Evolutionary conservation across 2,888 invertebrate species (phyloP), one percentile per base, ranked within the genome.

Genomic region (Rhodophaea formosa): DNA sequence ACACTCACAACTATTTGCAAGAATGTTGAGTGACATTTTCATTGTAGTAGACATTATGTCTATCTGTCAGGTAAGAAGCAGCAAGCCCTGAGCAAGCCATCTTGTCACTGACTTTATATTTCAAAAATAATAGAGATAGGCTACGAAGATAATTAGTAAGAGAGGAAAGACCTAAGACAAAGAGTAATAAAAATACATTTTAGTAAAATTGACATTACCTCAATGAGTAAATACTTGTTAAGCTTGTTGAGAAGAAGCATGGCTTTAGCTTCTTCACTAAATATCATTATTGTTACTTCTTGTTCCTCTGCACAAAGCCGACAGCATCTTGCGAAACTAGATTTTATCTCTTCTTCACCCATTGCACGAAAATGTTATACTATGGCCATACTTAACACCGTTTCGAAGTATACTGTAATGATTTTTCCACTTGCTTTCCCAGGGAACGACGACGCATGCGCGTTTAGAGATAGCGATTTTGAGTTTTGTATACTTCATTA

Each of bases 221-320:
- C 92, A 72, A 95, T 92, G 71, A 93, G 92, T 67, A 95, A 88
- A 88, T 95, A 95, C 86, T 93, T 93, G 74, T 92, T 92, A 68
- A 95, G 93, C 86, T 94, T 94, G 63, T 93, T 92, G 75, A 93
- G 93, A 60, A 95, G 88, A 72, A 93, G 92, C 84, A 93, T 92
- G 73, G 92, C 92, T 78, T 93, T 92, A 60, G 94, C 94, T 86
- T 94, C 94, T 71, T 93, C 92, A 71, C 94, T 93, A 76, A 94
- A 94, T 82, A 94, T 92, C 88, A 92, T 92, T 68, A 94, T 86
- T 57, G 93, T 93, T 67, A 92, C 91, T 73, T 92, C 91, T 69
- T 92, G 91, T 73, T 93, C 92, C 67, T 91, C 88, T 62, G 93
- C 93, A 84, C 95, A 95, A 67, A 95, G 92, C 65, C 95, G 92